Evolutionary conservation across 2,113 vertebrate species (phyloP), one percentile per base, ranked within the genome.

Genomic region (Ammodytes marinus): DNA sequence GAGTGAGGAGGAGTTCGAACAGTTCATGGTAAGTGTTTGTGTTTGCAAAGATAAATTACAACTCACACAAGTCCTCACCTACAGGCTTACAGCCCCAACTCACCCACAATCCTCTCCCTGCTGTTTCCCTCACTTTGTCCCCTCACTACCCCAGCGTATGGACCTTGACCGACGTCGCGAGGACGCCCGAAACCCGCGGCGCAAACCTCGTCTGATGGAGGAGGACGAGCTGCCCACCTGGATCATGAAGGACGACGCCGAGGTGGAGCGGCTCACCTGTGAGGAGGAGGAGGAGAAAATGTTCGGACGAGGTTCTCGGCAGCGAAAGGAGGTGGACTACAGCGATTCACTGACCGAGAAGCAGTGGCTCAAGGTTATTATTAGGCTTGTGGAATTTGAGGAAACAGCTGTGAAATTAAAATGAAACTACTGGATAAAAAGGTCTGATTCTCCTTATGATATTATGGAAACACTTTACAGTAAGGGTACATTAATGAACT

Each of bases 171-270:
- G 98, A 15, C 96, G 98, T 14, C 96, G 98, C 1, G 98, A 99
- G 60, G 98, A 99, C 0, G 98, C 98, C 3, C 95, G 98, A 39
- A 99, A 99, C 80, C 98, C 98, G 0, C 97, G 97, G 47, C 96
- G 98, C 17, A 98, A 97, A 73, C 98, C 98, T 0, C 97, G 98
- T 35, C 89, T 99, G 11, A 98, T 99, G 97, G 98, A 99, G 90
- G 98, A 99, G 67, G 98, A 99, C 3, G 97, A 99, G 59, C 92
- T 99, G 35, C 98, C 98, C 13, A 97, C 97, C 0, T 99, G 98
- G 98, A 99, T 99, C 90, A 96, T 99, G 85, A 99, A 99, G 89
- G 98, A 99, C 39, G 98, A 99, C 6, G 98, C 98, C 0, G 98
- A 99, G 92, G 98, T 99, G 2, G 98, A 99, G 80, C 95, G 98